A percentile compares a stretch with the other conserved stretches of the same genome.
Conservation (phyloP, 1,140 invertebrate species). For the Antheraea mylitta region DNA sequence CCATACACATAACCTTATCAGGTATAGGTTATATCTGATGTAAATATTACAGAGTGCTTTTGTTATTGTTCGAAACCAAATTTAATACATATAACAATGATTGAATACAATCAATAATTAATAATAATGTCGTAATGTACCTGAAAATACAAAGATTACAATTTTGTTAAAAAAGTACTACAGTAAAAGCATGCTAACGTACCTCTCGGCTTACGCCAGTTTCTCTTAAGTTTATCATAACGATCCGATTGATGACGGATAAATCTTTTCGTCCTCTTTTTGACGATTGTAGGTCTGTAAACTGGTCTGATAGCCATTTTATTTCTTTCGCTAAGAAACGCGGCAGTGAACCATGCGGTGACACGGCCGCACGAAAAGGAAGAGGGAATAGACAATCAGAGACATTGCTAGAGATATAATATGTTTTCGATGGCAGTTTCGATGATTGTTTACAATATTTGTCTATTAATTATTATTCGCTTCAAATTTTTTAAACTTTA, state of each 20-base stretch:
- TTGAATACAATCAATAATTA: not conserved
- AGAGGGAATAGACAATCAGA: constrained; percentile 63
- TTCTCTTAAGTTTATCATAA: constrained; percentile 93
- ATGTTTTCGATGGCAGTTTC: constrained; percentile 36
- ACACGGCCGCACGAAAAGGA: constrained; percentile 74
- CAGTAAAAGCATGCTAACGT: constrained; percentile 19
- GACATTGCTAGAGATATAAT: constrained; percentile 58
- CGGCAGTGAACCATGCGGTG: constrained; percentile 74
- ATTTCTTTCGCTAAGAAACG: constrained; percentile 57
- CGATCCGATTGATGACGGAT: constrained; percentile 98
- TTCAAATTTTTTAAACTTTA: not conserved
- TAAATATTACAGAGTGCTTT: not conserved
- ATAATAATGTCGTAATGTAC: not conserved
- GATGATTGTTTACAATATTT: not conserved
- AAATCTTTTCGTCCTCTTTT: constrained; percentile 98
- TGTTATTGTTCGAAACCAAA: not conserved
- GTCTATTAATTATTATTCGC: constrained; percentile 20
- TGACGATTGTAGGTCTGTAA: constrained; percentile 93
- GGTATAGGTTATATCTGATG: not conserved
- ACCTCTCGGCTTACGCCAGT: constrained; percentile 83
- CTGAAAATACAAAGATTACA: not conserved
- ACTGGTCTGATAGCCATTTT: constrained; percentile 93
- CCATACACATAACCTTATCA: not conserved
- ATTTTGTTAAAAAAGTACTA: not conserved
- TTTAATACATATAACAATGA: not conserved